Evolutionary conservation across 2,888 invertebrate species (phyloP).

Genomic region (Aethes cnicana): DNA sequence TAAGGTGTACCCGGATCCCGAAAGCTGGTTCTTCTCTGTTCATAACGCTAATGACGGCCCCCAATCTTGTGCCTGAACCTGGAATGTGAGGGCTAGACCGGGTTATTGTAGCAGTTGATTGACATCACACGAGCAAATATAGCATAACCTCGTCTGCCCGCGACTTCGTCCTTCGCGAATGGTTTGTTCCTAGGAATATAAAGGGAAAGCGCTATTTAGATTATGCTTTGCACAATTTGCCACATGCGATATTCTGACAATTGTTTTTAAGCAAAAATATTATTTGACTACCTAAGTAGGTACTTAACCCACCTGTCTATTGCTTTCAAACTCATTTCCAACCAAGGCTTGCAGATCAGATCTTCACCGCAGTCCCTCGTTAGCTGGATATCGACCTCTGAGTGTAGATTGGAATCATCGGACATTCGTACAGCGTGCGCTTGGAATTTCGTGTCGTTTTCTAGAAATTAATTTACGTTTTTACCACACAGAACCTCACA

Average conservation of each 20-base stretch:
- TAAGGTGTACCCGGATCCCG: conserved; percentile 57
- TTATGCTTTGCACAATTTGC: too few species aligned
- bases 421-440: conserved; percentile 53
- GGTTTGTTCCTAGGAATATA: too few species aligned
- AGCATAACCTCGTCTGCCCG: too few species aligned
- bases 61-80: conserved; percentile 56
- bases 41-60: conserved; percentile 53
- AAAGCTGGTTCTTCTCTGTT: conserved; percentile 71
- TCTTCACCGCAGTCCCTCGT: conserved; percentile 80
- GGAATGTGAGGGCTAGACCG: conserved; percentile 60
- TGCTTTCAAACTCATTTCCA: conserved; percentile 60
- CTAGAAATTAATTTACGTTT: conserved; percentile 39
- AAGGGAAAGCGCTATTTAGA: too few species aligned
- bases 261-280: too few species aligned
- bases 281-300: too few species aligned
- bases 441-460: conserved; percentile 44
- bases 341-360: conserved; percentile 74
- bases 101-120: conserved; percentile 24
- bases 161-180: too few species aligned
- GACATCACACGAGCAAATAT: too few species aligned
- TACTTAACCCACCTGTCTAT: conserved; percentile 52
- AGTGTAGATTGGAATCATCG: conserved; percentile 53
- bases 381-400: conserved; percentile 61
- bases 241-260: too few species aligned
- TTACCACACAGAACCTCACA: too few species aligned